Percentiles rank a stretch among this genome's conserved stretches.
These are phyloP conservation scores for Atrichornis clamosus DNA, from an alignment of 2,113 vertebrate species.

Conservation along the genomic window DNA sequence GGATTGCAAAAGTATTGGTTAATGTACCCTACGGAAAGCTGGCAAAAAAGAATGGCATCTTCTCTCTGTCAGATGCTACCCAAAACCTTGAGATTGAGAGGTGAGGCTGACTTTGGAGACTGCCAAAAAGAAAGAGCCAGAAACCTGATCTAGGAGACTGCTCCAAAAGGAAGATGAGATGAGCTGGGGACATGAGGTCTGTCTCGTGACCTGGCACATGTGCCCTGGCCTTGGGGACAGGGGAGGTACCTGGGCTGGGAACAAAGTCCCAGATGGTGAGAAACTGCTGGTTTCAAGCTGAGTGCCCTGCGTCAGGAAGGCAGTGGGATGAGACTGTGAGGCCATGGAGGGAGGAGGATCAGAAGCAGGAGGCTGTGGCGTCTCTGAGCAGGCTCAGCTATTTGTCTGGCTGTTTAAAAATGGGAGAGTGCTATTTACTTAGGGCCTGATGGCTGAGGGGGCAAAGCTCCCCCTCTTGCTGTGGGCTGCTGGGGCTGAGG, in stretches of 20 bases:
- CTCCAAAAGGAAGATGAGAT: slow-evolving; percentile 56
- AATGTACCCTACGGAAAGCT: background rate
- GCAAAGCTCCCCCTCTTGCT: background rate
- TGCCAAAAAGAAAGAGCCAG: slow-evolving; percentile 57
- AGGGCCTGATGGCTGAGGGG: background rate
- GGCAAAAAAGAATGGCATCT: background rate
- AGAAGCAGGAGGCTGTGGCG: background rate
- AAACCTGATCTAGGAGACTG: slow-evolving; percentile 22
- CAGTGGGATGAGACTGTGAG: fast-evolving
- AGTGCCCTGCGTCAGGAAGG: background rate
- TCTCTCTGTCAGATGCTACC: background rate
- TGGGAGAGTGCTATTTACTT: slow-evolving; percentile 3
- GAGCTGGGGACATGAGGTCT: slow-evolving; percentile 44
- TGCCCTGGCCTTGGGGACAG: slow-evolving; percentile 8
- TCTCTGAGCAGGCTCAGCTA: background rate
- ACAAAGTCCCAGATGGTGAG: background rate
- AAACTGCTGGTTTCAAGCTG: background rate
- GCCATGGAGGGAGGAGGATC: background rate
- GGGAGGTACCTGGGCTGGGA: slow-evolving; percentile 13
- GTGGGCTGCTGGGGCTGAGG: background rate
- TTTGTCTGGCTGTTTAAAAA: background rate
- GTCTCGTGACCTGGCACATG: slow-evolving; percentile 53
- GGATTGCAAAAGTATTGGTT: background rate
- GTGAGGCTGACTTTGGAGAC: slow-evolving; percentile 51
- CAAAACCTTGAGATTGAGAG: slow-evolving; percentile 29